Evolutionary conservation across 2,113 vertebrate genomes (phyloP).

Genomic region (Dromas ardeola): DNA sequence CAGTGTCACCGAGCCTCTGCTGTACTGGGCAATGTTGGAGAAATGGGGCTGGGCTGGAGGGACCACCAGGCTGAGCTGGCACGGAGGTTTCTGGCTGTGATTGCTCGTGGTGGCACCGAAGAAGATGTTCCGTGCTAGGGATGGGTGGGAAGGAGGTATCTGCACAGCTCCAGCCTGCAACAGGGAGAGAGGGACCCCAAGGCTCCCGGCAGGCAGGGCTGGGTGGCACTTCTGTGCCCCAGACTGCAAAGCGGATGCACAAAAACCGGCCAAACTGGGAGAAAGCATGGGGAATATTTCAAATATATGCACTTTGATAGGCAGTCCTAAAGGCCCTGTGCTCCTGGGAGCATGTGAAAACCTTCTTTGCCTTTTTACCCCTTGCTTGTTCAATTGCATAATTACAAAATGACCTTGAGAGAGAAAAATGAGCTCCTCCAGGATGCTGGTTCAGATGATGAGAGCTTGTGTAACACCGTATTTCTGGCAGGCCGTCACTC

Average conservation of each 20-base stretch:
- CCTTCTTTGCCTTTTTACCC: background rate
- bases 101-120: fast-evolving
- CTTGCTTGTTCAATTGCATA: background rate
- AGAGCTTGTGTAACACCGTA: slow-evolving; percentile 26
- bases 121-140: fast-evolving
- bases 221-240: no score
- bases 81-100: fast-evolving
- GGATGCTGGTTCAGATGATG: slow-evolving; percentile 11
- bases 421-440: background rate
- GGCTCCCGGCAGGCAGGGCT: fast-evolving
- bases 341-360: background rate
- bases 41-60: background rate
- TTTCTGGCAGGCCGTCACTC: slow-evolving; percentile 13
- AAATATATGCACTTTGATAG: background rate
- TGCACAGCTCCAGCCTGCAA: background rate
- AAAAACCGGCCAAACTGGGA: background rate
- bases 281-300: background rate
- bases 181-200: fast-evolving
- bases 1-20: background rate
- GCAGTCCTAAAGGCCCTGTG: background rate
- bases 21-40: background rate
- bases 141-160: background rate
- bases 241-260: background rate
- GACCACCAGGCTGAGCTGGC: background rate
- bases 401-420: slow-evolving; percentile 25